Percentiles rank a stretch among this genome's conserved stretches.
These are phyloP conservation scores for Tetraneura akinire DNA, from an alignment of 1,140 invertebrate species.

Conservation along the genomic window DNA sequence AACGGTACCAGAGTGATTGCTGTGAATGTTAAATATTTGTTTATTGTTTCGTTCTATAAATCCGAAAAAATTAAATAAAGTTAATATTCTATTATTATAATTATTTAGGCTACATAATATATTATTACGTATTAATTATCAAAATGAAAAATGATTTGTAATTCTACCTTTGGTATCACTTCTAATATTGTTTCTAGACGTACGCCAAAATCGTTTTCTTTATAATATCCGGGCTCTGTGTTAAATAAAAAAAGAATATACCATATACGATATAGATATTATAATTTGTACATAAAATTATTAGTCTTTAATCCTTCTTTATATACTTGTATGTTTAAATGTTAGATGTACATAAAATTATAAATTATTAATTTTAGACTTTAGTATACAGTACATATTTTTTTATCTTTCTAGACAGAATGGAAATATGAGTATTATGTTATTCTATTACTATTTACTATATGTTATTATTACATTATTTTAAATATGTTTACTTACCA, in stretches of 20 bases:
- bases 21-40: constrained; percentile 70
- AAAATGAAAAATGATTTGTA: too few species aligned
- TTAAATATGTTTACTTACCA: constrained; percentile 47
- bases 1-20: constrained; percentile 89
- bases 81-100: background rate
- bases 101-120: background rate
- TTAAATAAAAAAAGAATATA: constrained; percentile 52
- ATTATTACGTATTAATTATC: background rate
- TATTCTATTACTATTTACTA: too few species aligned
- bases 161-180: constrained; percentile 67
- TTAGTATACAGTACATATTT: too few species aligned
- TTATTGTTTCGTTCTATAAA: constrained; percentile 13
- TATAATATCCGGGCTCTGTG: constrained; percentile 78
- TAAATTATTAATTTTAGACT: too few species aligned
- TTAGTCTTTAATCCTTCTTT: too few species aligned
- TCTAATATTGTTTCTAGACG: constrained; percentile 90
- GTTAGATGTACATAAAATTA: too few species aligned
- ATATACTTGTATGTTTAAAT: too few species aligned
- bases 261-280: too few species aligned
- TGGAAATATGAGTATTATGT: too few species aligned
- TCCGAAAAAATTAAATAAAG: too few species aligned
- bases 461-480: background rate
- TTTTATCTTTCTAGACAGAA: too few species aligned
- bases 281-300: too few species aligned
- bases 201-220: constrained; percentile 84